phyloP scores from a whole-genome alignment of 1,140 invertebrate genomes.

The Zaprionus capensis region DNA sequence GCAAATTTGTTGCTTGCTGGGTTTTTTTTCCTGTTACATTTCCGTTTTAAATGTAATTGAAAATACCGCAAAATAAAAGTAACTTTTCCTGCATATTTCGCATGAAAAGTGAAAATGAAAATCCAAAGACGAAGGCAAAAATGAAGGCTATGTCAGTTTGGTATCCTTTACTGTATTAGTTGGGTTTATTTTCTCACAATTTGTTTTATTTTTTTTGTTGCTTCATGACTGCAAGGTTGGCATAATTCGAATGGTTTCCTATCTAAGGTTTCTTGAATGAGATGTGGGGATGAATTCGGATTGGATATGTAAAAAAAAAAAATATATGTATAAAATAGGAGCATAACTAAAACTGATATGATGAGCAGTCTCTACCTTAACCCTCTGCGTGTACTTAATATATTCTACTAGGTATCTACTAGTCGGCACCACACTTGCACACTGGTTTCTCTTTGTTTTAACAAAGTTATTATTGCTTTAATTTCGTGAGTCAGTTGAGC shows the following conservation, averaged over 20 bases:
- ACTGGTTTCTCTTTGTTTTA: slow-evolving; percentile 39
- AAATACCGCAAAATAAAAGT: slow-evolving; percentile 1
- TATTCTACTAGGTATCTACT: neutral
- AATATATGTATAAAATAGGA: neutral
- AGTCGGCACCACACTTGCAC: neutral
- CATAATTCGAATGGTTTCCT: neutral
- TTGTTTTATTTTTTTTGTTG: neutral
- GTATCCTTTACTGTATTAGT: neutral
- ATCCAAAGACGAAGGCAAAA: neutral
- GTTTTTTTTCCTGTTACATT: neutral
- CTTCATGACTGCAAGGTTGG: neutral
- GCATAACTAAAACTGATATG: neutral
- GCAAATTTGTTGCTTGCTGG: neutral
- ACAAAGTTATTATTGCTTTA: slow-evolving; percentile 81
- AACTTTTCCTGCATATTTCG: neutral
- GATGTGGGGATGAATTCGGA: neutral
- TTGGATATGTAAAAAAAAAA: neutral
- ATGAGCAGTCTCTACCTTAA: no score
- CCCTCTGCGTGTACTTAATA: neutral
- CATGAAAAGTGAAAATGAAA: neutral
- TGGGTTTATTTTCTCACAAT: neutral
- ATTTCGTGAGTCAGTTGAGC: slow-evolving; percentile 75
- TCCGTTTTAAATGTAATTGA: slow-evolving; percentile 1
- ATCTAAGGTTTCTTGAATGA: neutral
- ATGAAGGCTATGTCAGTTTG: neutral